Evolutionary conservation across 2,888 invertebrate species (phyloP).

Genomic region (Crioceris asparagi): DNA sequence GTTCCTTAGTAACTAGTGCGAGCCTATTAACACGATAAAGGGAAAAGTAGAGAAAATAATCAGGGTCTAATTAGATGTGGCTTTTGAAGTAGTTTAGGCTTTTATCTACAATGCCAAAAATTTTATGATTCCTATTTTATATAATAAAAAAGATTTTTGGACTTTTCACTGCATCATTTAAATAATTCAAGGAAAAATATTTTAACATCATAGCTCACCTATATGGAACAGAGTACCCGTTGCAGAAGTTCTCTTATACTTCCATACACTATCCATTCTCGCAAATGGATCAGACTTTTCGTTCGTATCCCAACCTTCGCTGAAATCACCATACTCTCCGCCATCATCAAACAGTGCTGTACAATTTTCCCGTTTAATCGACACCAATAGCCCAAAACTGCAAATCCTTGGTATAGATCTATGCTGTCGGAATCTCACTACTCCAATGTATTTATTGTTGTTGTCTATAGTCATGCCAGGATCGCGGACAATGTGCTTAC

Average conservation of each 20-base stretch:
- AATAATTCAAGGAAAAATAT: no score
- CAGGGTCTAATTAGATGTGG: no score
- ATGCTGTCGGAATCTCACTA: conserved; percentile 24
- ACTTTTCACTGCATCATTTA: no score
- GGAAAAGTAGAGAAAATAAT: no score
- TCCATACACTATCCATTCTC: conserved; percentile 20
- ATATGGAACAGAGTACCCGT: conserved; percentile 16
- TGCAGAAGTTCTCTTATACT: conserved; percentile 12
- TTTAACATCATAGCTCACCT: conserved; percentile 14
- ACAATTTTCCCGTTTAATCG: no score
- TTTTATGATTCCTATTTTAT: no score
- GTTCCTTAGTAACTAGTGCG: no score
- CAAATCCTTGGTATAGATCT: conserved; percentile 9
- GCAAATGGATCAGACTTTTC: conserved; percentile 8
- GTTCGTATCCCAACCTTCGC: conserved; percentile 12
- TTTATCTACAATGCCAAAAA: no score
- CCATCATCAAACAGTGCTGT: conserved; percentile 12
- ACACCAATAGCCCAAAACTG: no score
- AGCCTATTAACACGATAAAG: no score
- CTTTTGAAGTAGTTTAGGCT: no score
- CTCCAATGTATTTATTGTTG: conserved; percentile 25
- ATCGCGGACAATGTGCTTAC: conserved; percentile 16
- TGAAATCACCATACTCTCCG: conserved; percentile 16
- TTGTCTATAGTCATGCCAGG: conserved; percentile 26
- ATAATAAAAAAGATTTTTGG: no score